Conservation (phyloP, 2,113 vertebrate genomes). For the Hyperopisus bebe region DNA sequence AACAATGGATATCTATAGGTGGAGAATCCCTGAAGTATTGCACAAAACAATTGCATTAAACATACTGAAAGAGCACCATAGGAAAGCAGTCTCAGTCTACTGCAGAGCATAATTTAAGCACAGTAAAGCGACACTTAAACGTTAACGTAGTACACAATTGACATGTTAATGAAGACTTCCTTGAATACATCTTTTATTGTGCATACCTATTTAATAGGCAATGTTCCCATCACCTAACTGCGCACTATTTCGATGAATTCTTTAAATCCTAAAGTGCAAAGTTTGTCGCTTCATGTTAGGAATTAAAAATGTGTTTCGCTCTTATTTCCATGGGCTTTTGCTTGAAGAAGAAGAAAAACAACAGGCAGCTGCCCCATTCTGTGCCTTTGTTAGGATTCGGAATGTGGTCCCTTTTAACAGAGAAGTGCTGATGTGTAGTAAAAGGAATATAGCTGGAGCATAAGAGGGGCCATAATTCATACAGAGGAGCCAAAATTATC, state of each 20-base stretch:
- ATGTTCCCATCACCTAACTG: background rate
- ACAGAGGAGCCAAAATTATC: background rate
- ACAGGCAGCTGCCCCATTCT: background rate
- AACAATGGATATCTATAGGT: background rate
- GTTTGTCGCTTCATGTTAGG: background rate
- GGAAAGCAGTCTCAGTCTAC: background rate
- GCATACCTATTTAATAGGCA: background rate
- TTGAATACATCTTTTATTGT: background rate
- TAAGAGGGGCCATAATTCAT: background rate
- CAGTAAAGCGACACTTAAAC: background rate
- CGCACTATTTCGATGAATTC: background rate
- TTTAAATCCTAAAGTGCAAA: constrained; percentile 16
- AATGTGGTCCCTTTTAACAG: constrained; percentile 25
- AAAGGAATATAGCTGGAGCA: background rate
- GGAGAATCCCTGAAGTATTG: constrained; percentile 2
- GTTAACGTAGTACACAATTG: background rate
- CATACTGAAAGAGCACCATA: constrained; percentile 14
- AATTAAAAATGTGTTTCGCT: background rate
- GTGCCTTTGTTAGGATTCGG: background rate
- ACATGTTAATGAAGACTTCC: background rate
- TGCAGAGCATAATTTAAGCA: constrained; percentile 6
- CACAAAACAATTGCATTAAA: background rate
- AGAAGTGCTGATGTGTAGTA: constrained; percentile 22
- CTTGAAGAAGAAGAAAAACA: background rate
- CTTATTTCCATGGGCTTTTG: background rate